phyloP scores from a whole-genome alignment of 2,888 invertebrate genomes.

The Athalia rosae region DNA sequence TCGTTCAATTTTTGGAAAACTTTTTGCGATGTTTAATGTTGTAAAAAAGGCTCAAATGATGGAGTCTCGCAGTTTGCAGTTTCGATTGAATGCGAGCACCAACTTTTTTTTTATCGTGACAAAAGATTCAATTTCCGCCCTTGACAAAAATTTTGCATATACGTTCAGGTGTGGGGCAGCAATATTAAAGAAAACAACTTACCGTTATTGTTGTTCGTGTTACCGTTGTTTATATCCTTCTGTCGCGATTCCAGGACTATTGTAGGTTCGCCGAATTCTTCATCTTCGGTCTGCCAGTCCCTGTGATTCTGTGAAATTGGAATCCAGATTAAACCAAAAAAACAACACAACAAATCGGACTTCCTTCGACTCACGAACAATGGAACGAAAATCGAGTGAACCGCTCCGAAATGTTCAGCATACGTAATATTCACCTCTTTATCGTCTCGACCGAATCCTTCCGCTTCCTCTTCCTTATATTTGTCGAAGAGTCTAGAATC shows the following conservation, averaged over 20 bases:
- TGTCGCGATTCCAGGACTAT: constrained; percentile 72
- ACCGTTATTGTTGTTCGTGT: constrained; percentile 69
- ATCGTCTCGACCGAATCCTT: constrained; percentile 66
- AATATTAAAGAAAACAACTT: constrained; percentile 57
- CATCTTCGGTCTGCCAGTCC: constrained; percentile 72
- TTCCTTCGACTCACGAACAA: constrained; percentile 40
- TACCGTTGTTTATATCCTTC: constrained; percentile 68
- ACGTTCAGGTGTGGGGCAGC: constrained; percentile 56
- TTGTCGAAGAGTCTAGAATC: constrained; percentile 65
- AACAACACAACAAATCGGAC: constrained; percentile 8
- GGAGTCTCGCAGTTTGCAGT: no score
- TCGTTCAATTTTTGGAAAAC: no score
- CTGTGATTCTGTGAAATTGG: constrained; percentile 65
- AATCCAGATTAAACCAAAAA: constrained; percentile 29
- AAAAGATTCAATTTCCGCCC: no score
- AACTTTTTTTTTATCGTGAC: no score
- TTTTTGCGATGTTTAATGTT: no score
- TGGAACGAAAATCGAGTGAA: background rate
- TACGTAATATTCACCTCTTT: constrained; percentile 67
- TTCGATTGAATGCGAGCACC: no score
- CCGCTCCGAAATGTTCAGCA: background rate
- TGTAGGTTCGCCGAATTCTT: constrained; percentile 70
- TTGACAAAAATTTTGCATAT: background rate
- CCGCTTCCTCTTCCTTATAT: constrained; percentile 69
- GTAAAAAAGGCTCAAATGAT: no score